Percentiles rank a stretch among this genome's conserved stretches.
These are phyloP conservation scores for Caranx ignobilis DNA, from an alignment of 2,113 vertebrate genomes.

Conservation along the genomic window DNA sequence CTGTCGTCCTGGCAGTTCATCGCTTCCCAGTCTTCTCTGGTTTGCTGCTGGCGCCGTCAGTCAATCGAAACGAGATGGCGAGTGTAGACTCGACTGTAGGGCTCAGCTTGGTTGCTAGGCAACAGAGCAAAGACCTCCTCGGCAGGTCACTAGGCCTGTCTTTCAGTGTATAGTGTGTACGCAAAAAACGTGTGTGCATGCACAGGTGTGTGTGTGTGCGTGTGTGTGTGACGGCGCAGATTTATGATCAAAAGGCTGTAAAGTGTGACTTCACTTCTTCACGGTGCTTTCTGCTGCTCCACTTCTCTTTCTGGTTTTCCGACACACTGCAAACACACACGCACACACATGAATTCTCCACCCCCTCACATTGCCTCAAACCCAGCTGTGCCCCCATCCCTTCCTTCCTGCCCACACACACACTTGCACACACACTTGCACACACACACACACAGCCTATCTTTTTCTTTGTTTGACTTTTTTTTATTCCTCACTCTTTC, in stretches of 20 bases:
- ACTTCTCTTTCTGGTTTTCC: constrained; percentile 54
- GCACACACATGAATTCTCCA: constrained; percentile 63
- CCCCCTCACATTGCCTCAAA: constrained; percentile 74
- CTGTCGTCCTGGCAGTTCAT: constrained; percentile 48
- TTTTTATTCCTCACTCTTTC: constrained; percentile 23
- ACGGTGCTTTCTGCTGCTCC: constrained; percentile 39
- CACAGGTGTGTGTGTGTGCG: constrained; percentile 6
- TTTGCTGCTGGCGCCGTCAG: constrained; percentile 54
- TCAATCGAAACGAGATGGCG: constrained; percentile 46
- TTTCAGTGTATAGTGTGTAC: constrained; percentile 42
- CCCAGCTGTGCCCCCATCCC: constrained; percentile 75
- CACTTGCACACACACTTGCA: constrained; percentile 17
- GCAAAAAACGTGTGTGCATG: background rate
- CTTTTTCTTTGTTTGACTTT: constrained; percentile 14
- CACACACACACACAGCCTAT: constrained; percentile 1
- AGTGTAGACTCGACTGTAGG: constrained; percentile 67
- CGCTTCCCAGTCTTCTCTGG: constrained; percentile 43
- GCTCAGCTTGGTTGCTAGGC: constrained; percentile 83
- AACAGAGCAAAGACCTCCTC: constrained; percentile 80
- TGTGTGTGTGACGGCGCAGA: constrained; percentile 50
- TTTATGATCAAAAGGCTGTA: constrained; percentile 59
- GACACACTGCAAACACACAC: constrained; percentile 56
- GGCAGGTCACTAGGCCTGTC: constrained; percentile 79
- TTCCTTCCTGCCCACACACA: constrained; percentile 54
- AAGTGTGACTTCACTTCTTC: constrained; percentile 33